Evolutionary conservation across 2,113 vertebrate species (phyloP).

Genomic region (Serilophus lunatus): DNA sequence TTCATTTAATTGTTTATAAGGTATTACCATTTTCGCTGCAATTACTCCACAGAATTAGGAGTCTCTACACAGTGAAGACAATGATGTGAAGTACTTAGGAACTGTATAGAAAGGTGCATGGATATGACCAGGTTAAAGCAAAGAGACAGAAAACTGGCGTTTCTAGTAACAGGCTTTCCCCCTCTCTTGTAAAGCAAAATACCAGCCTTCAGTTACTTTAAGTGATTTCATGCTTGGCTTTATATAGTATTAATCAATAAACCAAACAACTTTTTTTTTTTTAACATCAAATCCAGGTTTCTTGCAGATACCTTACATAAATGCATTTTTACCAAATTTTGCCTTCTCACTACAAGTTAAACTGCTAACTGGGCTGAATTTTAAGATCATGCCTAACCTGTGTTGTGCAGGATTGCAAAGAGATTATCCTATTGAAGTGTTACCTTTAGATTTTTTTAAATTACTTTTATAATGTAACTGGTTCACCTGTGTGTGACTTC

Average conservation of each 20-base stretch:
- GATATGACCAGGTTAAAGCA: neutral
- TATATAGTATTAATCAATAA: neutral
- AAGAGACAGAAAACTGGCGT: neutral
- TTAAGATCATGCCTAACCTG: neutral
- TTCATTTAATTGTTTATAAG: constrained; percentile 98
- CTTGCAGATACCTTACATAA: neutral
- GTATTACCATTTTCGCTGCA: constrained; percentile 64
- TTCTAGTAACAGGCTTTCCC: neutral
- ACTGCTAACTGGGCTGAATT: neutral
- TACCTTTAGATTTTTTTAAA: neutral
- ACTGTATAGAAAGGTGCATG: neutral
- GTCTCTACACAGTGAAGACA: neutral
- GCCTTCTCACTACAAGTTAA: neutral
- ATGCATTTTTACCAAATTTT: neutral
- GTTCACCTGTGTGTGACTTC: neutral
- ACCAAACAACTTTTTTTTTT: neutral
- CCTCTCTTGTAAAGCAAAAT: neutral
- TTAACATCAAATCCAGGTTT: neutral
- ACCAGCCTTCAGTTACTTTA: neutral
- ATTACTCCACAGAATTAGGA: neutral
- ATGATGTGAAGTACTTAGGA: neutral
- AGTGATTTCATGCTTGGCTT: neutral
- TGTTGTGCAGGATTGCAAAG: neutral
- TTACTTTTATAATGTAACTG: neutral
- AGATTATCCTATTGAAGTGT: neutral